These are phyloP conservation scores for Camponotus floridanus DNA, from an alignment of 1,140 invertebrate species.

Conservation along the genomic window DNA sequence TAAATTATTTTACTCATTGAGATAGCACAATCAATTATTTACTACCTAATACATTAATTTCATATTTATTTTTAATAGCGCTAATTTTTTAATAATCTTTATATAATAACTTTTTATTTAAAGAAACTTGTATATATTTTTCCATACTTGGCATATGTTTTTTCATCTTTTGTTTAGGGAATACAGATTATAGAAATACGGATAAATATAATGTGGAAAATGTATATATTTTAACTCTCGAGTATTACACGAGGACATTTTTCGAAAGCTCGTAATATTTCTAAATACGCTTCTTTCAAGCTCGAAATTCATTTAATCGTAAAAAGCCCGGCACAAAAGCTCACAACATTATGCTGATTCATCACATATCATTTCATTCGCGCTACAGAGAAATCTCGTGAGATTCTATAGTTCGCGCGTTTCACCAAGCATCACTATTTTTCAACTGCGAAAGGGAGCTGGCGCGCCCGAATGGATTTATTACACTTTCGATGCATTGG, in stretches of 20 bases:
- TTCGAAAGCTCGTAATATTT: no score
- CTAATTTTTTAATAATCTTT: no score
- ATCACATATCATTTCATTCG: constrained; percentile 2
- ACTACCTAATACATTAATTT: no score
- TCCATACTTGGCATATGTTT: no score
- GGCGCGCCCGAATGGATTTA: constrained; percentile 50
- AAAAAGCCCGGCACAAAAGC: not conserved
- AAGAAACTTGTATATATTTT: no score
- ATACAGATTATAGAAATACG: no score
- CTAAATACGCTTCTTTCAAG: not conserved
- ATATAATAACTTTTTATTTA: no score
- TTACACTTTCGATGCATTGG: constrained; percentile 27
- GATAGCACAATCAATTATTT: no score
- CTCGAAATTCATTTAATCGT: not conserved
- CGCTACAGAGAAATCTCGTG: constrained; percentile 25
- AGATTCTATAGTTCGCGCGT: not conserved
- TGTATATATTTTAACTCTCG: not conserved
- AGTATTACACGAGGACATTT: no score
- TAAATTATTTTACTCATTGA: no score
- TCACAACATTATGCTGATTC: not conserved
- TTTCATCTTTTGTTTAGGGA: no score
- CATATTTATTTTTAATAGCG: no score
- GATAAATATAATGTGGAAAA: not conserved
- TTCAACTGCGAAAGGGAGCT: constrained; percentile 1
- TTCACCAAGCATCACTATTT: not conserved